These are phyloP conservation scores for Formica selysi DNA, from an alignment of 1,140 invertebrate species.

Conservation along the genomic window DNA sequence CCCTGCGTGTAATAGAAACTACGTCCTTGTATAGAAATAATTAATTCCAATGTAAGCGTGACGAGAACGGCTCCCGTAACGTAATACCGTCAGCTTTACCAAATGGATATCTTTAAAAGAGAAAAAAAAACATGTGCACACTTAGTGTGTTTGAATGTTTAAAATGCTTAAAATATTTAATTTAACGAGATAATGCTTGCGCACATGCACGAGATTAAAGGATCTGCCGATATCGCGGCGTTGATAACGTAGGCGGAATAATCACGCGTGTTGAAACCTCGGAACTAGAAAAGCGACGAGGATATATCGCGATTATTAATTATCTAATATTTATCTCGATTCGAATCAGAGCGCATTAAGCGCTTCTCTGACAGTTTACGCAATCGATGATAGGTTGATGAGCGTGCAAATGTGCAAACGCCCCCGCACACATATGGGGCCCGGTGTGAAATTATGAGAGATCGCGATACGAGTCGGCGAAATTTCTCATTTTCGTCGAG, in stretches of 20 bases:
- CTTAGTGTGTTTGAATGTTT: not conserved
- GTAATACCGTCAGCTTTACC: not conserved
- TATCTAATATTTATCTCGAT: not conserved
- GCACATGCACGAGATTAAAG: not conserved
- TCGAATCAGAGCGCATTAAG: conserved; percentile 6
- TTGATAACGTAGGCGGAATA: not conserved
- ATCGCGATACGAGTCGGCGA: conserved; percentile 45
- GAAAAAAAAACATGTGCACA: not conserved
- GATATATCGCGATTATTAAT: not conserved
- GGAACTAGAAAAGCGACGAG: too few species aligned
- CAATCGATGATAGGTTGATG: conserved; percentile 20
- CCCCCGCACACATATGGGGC: not conserved
- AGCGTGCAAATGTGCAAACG: not conserved
- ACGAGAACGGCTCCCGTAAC: not conserved
- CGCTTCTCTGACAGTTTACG: too few species aligned
- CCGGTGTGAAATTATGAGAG: conserved; percentile 21
- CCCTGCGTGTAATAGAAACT: conserved; percentile 24
- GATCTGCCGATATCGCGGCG: not conserved
- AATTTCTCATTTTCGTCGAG: conserved; percentile 53
- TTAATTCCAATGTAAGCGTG: conserved; percentile 55
- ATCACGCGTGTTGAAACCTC: not conserved
- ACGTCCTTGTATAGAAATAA: conserved; percentile 43
- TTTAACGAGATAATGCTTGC: conserved; percentile 9
- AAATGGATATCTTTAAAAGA: conserved; percentile 16
- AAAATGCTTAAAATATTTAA: not conserved